Evolutionary conservation across 2,888 invertebrate species (phyloP), one percentile per base, ranked within the genome.

Genomic region (Scaptomyza tumidula): DNA sequence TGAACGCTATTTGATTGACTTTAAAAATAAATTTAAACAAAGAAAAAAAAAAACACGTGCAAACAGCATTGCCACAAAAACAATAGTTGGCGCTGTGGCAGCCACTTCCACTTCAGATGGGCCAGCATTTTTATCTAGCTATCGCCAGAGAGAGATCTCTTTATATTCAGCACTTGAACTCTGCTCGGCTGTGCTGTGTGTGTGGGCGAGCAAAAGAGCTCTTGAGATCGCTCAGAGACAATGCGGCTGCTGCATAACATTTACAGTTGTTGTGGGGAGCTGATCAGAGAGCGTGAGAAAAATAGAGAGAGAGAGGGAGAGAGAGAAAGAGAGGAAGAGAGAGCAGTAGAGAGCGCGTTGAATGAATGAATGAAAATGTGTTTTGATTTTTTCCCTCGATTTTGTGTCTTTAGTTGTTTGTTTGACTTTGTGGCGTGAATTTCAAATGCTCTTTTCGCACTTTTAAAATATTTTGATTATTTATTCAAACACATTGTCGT

Each of bases 381-480:
- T 59, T 80, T 71, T 59, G 67, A 71, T 75, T 81, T 83, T 75
- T 72, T 57, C 4, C 50, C 35, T 41, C 29, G 49, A 44, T 58
- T 65, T 68, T 49, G 63, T 65, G 69, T 67, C 48, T 75, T 76
- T 52, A 75, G 74, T 78, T 78, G 73, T 69, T 66, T 61, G 63
- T 58, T 69, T 80, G 82, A 75, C 71, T 85, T 54, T 74, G 85
- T 70, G 82, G 76, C 80, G 87, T 80, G 73, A 50, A 52, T 63
- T 63, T 61, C 62, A 37, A 50, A 61, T 63, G 48, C 48, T 60
- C 82, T 73, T 78, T 79, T 75, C 72, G 60, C 66, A 71, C 68
- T 71, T 72, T 75, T 61, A 13, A 61, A 59, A 69, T 31, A 55
- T 60, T 44, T 37, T 9, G 14, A 49, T 45, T 14, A 48, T 43